Conservation (phyloP, 2,113 vertebrate species). For the Pelusios castaneus region DNA sequence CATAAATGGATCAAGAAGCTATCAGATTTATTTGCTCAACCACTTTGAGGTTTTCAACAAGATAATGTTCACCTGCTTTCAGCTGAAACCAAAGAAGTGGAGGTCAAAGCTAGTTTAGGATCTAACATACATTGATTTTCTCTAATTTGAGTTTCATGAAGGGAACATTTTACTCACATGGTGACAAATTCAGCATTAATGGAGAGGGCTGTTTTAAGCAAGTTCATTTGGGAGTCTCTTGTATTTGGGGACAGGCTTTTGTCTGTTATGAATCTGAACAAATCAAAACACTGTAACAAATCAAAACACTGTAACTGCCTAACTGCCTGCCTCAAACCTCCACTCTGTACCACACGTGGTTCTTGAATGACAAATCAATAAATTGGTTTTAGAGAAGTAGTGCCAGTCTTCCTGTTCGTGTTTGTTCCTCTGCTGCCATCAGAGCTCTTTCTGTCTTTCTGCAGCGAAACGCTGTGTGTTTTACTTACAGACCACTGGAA, state of each 20-base stretch:
- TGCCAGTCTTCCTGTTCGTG: rapidly evolving
- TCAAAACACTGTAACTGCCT: neutral
- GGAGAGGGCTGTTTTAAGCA: neutral
- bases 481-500: neutral
- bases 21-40: neutral
- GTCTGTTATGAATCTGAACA: neutral
- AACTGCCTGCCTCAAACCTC: neutral
- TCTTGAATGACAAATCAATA: neutral
- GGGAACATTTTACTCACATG: neutral
- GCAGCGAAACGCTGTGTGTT: neutral
- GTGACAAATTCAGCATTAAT: neutral
- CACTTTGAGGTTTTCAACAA: neutral
- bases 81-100: neutral
- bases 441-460: neutral
- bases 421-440: neutral
- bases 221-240: neutral
- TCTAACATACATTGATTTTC: neutral
- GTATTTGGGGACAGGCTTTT: neutral
- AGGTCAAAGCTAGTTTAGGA: neutral
- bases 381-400: neutral
- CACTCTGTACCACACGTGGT: neutral
- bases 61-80: neutral
- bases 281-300: neutral
- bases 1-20: neutral
- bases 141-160: neutral